phyloP scores from a whole-genome alignment of 2,888 invertebrate species.

The Pedicia rivosa region DNA sequence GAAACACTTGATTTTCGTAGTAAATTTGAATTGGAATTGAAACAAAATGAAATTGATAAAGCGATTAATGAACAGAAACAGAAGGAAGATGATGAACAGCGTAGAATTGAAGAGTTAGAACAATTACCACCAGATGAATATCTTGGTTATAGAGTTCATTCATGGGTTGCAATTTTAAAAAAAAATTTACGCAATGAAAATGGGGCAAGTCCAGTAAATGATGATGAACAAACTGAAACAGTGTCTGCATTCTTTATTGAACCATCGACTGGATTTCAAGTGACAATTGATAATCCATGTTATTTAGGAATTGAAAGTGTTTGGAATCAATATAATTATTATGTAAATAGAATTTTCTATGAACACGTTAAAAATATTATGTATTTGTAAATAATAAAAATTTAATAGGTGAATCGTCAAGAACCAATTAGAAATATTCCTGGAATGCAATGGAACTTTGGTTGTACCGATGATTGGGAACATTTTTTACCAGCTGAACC shows the following conservation, averaged over 20 bases:
- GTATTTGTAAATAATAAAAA: no score
- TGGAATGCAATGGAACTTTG: conserved; percentile 44
- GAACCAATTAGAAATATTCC: conserved; percentile 33
- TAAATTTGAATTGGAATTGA: conserved; percentile 37
- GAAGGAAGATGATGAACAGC: conserved; percentile 22
- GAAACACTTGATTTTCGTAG: conserved; percentile 39
- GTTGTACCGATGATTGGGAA: conserved; percentile 47
- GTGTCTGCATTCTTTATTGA: conserved; percentile 59
- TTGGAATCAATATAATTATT: conserved; percentile 79
- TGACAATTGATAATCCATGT: conserved; percentile 37
- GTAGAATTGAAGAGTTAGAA: conserved; percentile 39
- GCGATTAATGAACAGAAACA: conserved; percentile 20
- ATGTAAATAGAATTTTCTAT: conserved; percentile 41
- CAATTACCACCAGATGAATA: conserved; percentile 45
- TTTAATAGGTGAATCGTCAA: conserved; percentile 54
- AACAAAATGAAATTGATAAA: conserved; percentile 26
- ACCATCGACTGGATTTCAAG: conserved; percentile 57
- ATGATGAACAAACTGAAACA: conserved; percentile 21
- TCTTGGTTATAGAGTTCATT: conserved; percentile 56
- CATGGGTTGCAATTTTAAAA: conserved; percentile 60
- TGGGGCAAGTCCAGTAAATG: conserved; percentile 17
- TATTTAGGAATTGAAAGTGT: conserved; percentile 69
- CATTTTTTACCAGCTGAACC: conserved; percentile 58
- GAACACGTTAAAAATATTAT: no score
- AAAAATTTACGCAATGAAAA: conserved; percentile 22